Base-by-base conservation (phyloP, 2,797 vertebrate genomes). In the Tragopan temminckii region DNA sequence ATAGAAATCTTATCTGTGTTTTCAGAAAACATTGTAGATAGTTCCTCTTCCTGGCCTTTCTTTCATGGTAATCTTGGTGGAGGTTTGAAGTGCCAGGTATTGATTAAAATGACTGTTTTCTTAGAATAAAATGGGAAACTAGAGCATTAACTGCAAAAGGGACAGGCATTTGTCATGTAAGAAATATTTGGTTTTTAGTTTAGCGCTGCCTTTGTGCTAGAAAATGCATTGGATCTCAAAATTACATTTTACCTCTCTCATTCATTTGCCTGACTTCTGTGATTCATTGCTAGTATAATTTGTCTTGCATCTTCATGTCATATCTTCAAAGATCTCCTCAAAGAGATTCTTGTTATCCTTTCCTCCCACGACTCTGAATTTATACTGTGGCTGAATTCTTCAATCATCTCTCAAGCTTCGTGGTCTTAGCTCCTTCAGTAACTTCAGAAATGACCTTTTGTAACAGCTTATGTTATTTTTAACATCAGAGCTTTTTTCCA, bases 381-480 rank as follows among this genome's bases (percentile, higher is more conserved):
- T 79, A 62, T 40, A 62, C 7, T 1, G 6, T 59, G 80, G 57
- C 89, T 0, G 3, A 83, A 67, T 77, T 89, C 70, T 89, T 95
- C 64, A 75, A 14, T 92, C 53, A 52, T 59, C 48, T 80, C 23
- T 88, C 29, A n/a, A 25, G 62, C 15, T 83, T 89, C 43, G 69
- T 71, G 72, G 76, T 55, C 55, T 89, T 62, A 20, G 0, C 58
- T 88, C 55, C 40, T 90, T 80, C 50, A 85, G 69, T 78, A 38
- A 8, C 23, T 88, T 91, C 38, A 88, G 45, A 84, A 76, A 67
- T 80, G 46, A 75, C 18, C 76, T 83, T 89, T 78, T 71, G 46
- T 91, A 92, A 59, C 42, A 81, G n/a, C 36, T 84, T 62, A 52
- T 89, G 50, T 93, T 27, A 66, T 46, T 93, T 92, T 84, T 4